These are phyloP conservation scores for Oedothorax gibbosus DNA, from an alignment of 1,140 invertebrate species.

Conservation along the genomic window DNA sequence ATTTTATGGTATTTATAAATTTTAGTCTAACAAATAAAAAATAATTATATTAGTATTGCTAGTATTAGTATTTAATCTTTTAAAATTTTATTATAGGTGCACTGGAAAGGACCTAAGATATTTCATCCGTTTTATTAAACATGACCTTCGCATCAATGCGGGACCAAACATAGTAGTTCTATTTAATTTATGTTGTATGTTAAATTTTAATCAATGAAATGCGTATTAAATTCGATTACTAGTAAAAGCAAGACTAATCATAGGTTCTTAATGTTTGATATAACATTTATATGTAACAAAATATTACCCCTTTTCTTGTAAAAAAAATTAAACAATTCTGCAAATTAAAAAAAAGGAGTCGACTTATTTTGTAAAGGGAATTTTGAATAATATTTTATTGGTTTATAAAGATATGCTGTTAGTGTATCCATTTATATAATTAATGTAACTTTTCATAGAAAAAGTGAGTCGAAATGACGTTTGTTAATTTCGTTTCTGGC, in stretches of 20 bases:
- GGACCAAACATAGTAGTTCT: conserved; percentile 91
- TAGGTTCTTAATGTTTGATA: no score
- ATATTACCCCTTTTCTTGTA: background rate
- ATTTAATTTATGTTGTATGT: no score
- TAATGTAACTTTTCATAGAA: no score
- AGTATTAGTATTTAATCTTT: conserved; percentile 5
- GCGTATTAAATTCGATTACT: no score
- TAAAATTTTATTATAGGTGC: conserved; percentile 72
- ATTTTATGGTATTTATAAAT: background rate
- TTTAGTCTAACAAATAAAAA: background rate
- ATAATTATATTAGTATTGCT: background rate
- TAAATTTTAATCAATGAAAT: no score
- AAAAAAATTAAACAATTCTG: no score
- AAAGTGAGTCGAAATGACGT: background rate
- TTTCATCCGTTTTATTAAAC: conserved; percentile 87
- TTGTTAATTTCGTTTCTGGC: background rate
- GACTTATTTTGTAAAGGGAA: no score
- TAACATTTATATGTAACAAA: background rate
- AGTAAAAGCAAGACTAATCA: no score
- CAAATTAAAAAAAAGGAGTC: no score
- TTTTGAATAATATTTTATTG: no score
- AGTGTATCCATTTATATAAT: no score
- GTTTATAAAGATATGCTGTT: no score
- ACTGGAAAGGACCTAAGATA: conserved; percentile 87
- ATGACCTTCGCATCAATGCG: conserved; percentile 90